These are phyloP conservation scores for Pimephales promelas DNA, from an alignment of 2,113 vertebrate species.

Conservation along the genomic window DNA sequence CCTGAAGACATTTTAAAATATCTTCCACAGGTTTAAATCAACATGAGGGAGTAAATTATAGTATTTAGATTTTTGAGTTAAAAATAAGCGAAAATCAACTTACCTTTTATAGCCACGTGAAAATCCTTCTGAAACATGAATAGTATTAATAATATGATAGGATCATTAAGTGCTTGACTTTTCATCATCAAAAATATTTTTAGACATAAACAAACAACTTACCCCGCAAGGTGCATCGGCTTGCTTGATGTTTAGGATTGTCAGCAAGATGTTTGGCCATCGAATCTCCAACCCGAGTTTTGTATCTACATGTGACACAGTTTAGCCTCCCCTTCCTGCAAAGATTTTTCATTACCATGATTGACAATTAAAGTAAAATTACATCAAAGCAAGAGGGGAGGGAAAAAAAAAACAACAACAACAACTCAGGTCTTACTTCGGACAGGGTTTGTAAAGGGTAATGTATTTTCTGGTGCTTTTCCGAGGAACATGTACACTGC, in stretches of 20 bases:
- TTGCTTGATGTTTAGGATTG: constrained; percentile 75
- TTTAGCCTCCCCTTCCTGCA: constrained; percentile 74
- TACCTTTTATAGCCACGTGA: constrained; percentile 59
- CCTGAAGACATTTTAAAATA: too few relatives aligned
- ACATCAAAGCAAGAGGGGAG: not conserved
- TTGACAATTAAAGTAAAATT: not conserved
- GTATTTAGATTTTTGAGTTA: not conserved
- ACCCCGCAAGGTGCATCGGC: constrained; percentile 74
- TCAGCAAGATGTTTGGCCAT: constrained; percentile 90
- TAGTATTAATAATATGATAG: not conserved
- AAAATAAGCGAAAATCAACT: not conserved
- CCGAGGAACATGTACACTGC: constrained; percentile 82
- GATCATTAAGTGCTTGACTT: not conserved
- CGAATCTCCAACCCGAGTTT: constrained; percentile 80
- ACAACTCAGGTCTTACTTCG: constrained; percentile 73
- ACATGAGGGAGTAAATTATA: not conserved
- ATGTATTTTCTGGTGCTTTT: constrained; percentile 81
- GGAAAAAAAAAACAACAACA: too few relatives aligned
- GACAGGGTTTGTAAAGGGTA: constrained; percentile 79
- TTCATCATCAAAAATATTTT: not conserved
- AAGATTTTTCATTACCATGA: constrained; percentile 1
- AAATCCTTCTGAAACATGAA: constrained; percentile 53
- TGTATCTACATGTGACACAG: constrained; percentile 80
- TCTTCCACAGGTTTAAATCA: not conserved
- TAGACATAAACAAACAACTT: not conserved